These are phyloP conservation scores for Pycnomerus fuliginosus DNA, from an alignment of 2,888 invertebrate species.

Conservation along the genomic window DNA sequence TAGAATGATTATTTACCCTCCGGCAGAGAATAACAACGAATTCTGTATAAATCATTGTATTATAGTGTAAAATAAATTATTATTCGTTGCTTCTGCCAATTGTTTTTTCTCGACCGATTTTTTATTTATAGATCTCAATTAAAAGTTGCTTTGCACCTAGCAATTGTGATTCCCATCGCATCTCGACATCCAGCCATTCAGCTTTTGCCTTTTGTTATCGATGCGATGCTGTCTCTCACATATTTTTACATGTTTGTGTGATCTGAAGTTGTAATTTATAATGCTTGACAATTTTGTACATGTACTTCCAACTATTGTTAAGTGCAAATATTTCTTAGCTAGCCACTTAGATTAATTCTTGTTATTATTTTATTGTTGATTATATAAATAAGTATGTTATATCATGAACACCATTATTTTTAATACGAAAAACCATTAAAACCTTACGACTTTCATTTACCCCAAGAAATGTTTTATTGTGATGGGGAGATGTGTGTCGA, in stretches of 20 bases:
- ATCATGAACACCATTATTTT: constrained; percentile 53
- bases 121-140: constrained; percentile 41
- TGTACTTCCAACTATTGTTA: constrained; percentile 17
- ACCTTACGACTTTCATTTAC: constrained; percentile 15
- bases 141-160: constrained; percentile 32
- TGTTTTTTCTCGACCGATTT: constrained; percentile 25
- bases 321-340: constrained; percentile 28
- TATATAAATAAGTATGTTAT: constrained; percentile 52
- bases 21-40: constrained; percentile 22
- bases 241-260: constrained; percentile 27
- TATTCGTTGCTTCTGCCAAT: constrained; percentile 28
- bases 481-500: constrained; percentile 9
- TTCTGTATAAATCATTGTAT: constrained; percentile 15
- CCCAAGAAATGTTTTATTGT: background rate
- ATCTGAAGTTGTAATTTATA: constrained; percentile 22
- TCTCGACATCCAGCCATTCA: constrained; percentile 9
- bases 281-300: constrained; percentile 16
- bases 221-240: constrained; percentile 11
- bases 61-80: constrained; percentile 28
- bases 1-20: too few species aligned
- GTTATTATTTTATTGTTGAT: constrained; percentile 55
- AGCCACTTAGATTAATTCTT: constrained; percentile 47
- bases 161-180: constrained; percentile 24
- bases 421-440: constrained; percentile 41
- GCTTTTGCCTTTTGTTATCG: constrained; percentile 3